A percentile compares a stretch with the other conserved stretches of the same genome.
Conservation (phyloP, 1,140 invertebrate genomes). For the Hydropsyche tenuis region DNA sequence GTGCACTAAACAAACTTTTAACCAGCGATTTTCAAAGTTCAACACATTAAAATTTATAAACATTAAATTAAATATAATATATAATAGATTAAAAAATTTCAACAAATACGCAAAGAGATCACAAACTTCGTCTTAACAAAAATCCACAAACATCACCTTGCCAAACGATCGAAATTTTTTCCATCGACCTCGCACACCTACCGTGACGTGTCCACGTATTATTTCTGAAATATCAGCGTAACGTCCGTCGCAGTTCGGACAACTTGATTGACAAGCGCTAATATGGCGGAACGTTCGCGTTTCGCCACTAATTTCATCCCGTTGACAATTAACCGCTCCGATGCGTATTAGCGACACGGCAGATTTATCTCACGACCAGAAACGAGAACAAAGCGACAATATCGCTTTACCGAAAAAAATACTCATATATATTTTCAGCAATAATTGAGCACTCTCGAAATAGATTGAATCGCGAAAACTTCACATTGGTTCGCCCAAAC, state of each 20-base stretch:
- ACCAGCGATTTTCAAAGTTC: too few species aligned
- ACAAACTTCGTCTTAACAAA: too few species aligned
- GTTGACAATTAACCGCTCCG: conserved; percentile 24
- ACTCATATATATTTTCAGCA: not conserved
- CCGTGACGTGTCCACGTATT: not conserved
- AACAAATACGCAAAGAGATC: too few species aligned
- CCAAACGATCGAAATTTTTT: too few species aligned
- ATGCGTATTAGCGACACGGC: conserved; percentile 24
- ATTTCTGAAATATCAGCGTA: conserved; percentile 16
- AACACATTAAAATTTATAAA: too few species aligned
- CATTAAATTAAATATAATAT: too few species aligned
- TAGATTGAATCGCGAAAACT: too few species aligned
- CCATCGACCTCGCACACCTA: not conserved
- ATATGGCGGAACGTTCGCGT: conserved; percentile 24
- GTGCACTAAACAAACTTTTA: too few species aligned
- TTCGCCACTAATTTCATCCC: conserved; percentile 23
- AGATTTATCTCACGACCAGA: not conserved
- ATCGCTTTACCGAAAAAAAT: not conserved
- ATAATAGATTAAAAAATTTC: too few species aligned
- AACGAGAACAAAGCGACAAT: not conserved
- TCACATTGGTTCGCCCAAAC: not conserved
- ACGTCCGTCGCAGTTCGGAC: conserved; percentile 15
- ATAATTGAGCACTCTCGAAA: not conserved
- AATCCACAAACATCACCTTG: too few species aligned
- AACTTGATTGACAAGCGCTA: conserved; percentile 33